These are phyloP conservation scores for Adelphocoris suturalis DNA, from an alignment of 2,888 invertebrate genomes.

Conservation along the genomic window DNA sequence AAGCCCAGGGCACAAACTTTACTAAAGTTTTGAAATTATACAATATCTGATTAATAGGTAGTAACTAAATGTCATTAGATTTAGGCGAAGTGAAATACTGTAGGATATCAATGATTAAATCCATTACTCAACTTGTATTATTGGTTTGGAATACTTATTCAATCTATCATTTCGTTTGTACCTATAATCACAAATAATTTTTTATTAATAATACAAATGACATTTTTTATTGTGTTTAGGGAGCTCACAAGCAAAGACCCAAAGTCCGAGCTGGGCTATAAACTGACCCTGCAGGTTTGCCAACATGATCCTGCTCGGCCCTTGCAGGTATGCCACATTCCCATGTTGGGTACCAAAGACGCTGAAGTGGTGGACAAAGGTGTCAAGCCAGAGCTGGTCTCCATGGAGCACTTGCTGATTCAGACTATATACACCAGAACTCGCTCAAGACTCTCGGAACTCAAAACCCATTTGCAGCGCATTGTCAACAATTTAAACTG, in stretches of 20 bases:
- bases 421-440: constrained; percentile 97
- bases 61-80: too few relatives aligned
- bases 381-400: constrained; percentile 93
- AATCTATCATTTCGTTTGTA: too few relatives aligned
- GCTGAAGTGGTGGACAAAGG: constrained; percentile 87
- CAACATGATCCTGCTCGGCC: constrained; percentile 88
- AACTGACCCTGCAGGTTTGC: constrained; percentile 93
- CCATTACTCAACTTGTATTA: too few relatives aligned
- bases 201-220: background rate
- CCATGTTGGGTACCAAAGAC: constrained; percentile 85
- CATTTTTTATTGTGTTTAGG: constrained; percentile 75
- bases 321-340: constrained; percentile 85
- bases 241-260: constrained; percentile 85
- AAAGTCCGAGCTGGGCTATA: constrained; percentile 92
- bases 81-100: too few relatives aligned
- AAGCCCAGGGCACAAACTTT: background rate
- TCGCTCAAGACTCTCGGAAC: constrained; percentile 88
- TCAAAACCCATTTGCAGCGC: constrained; percentile 87
- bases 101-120: too few relatives aligned
- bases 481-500: constrained; percentile 87
- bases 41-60: too few relatives aligned
- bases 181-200: too few relatives aligned
- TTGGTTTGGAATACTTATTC: too few relatives aligned
- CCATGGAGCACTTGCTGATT: constrained; percentile 95
- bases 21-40: too few relatives aligned